Evolutionary conservation across 2,113 vertebrate species (phyloP).

Genomic region (Tilapia sparmanii): DNA sequence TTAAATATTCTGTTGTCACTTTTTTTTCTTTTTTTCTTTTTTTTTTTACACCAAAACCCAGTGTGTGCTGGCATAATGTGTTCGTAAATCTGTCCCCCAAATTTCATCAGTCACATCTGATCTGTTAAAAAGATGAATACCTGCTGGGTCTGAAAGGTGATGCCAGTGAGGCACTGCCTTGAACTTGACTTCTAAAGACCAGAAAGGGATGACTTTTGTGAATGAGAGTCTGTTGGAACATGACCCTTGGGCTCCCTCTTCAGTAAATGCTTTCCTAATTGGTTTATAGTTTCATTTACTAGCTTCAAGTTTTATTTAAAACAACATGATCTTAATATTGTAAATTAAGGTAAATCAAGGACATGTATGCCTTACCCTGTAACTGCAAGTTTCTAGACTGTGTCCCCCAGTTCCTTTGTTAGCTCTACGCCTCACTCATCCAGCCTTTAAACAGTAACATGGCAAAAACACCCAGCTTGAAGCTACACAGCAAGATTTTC

Average conservation of each 20-base stretch:
- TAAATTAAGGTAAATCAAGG: not conserved
- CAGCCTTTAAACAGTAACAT: not conserved
- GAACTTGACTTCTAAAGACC: not conserved
- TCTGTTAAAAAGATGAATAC: not conserved
- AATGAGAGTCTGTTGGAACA: not conserved
- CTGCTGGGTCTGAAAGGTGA: not conserved
- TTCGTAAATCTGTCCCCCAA: not conserved
- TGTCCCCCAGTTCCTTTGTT: not conserved
- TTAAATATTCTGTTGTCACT: not conserved
- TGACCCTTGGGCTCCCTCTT: not conserved
- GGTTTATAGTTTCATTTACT: not conserved
- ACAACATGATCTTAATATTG: not conserved
- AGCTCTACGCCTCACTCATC: not conserved
- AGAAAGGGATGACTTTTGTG: not conserved
- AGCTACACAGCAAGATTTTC: not conserved
- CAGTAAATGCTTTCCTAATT: not conserved
- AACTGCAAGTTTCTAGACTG: not conserved
- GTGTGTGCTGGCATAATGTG: not conserved
- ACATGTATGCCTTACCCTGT: not conserved
- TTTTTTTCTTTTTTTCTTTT: fast-evolving
- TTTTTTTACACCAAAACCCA: not conserved
- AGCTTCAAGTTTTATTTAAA: not conserved
- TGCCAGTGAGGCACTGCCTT: not conserved
- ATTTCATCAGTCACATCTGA: not conserved
- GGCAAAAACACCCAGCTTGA: not conserved